These are phyloP conservation scores for Fragum fragum DNA, from an alignment of 2,888 invertebrate genomes.

Conservation along the genomic window DNA sequence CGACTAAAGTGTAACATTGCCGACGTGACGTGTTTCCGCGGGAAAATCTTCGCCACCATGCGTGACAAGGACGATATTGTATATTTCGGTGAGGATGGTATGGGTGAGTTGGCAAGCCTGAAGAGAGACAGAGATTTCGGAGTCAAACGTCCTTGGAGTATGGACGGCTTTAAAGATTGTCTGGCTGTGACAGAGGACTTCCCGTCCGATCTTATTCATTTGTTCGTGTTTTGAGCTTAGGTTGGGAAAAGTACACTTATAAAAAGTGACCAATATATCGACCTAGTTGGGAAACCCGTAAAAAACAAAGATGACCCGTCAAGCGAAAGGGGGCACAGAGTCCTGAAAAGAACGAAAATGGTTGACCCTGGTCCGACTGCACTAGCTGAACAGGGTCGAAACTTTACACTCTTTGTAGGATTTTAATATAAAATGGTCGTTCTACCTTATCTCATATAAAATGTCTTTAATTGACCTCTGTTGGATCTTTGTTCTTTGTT, in stretches of 20 bases:
- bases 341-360: too few relatives aligned
- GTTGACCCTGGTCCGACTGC: too few relatives aligned
- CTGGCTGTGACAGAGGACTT: slow-evolving; percentile 63
- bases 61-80: slow-evolving; percentile 55
- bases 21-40: slow-evolving; percentile 55
- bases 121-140: not conserved
- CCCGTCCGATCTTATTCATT: slow-evolving; percentile 57
- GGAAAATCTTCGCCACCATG: slow-evolving; percentile 53
- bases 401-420: too few relatives aligned
- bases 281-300: too few relatives aligned
- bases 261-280: not conserved
- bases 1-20: slow-evolving; percentile 44
- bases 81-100: slow-evolving; percentile 57
- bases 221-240: slow-evolving; percentile 37
- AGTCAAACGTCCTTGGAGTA: slow-evolving; percentile 52
- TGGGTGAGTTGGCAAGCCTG: slow-evolving; percentile 36
- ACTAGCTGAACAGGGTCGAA: too few relatives aligned
- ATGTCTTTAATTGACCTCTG: too few relatives aligned
- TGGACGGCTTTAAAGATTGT: slow-evolving; percentile 65
- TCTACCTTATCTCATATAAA: too few relatives aligned
- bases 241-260: not conserved
- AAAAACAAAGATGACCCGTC: too few relatives aligned
- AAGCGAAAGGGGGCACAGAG: too few relatives aligned
- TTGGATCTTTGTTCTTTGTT: too few relatives aligned
- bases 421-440: too few relatives aligned